phyloP scores from a whole-genome alignment of 2,113 vertebrate species.

The Tringa solitaria region DNA sequence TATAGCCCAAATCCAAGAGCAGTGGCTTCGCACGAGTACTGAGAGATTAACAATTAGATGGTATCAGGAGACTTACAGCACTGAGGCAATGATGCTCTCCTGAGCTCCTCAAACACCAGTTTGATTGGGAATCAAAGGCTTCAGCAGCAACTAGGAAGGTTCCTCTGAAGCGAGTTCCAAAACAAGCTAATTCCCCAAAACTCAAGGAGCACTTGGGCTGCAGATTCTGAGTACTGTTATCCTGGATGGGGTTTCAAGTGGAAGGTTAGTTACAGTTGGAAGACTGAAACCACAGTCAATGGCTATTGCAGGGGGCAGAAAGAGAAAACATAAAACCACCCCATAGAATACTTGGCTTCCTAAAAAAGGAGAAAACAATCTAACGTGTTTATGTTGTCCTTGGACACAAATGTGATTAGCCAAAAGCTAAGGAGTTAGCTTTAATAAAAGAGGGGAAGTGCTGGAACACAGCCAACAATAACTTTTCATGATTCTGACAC shows the following conservation, averaged over 20 bases:
- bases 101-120: neutral
- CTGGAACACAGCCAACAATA: neutral
- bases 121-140: fast-evolving
- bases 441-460: neutral
- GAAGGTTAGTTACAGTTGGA: neutral
- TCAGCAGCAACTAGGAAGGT: neutral
- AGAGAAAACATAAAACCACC: neutral
- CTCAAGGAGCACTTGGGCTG: neutral
- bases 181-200: neutral
- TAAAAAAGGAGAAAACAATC: neutral
- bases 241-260: neutral
- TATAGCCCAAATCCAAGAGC: neutral
- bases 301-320: neutral
- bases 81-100: fast-evolving
- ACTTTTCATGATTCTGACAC: neutral
- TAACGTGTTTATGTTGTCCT: neutral
- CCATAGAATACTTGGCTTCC: neutral
- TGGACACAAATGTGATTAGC: neutral
- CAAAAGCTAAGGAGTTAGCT: neutral
- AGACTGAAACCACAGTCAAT: neutral
- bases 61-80: neutral
- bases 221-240: neutral
- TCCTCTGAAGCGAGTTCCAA: neutral
- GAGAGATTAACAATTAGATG: neutral
- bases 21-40: neutral